These are phyloP conservation scores for Nephila pilipes DNA, from an alignment of 1,140 invertebrate genomes.

Conservation along the genomic window DNA sequence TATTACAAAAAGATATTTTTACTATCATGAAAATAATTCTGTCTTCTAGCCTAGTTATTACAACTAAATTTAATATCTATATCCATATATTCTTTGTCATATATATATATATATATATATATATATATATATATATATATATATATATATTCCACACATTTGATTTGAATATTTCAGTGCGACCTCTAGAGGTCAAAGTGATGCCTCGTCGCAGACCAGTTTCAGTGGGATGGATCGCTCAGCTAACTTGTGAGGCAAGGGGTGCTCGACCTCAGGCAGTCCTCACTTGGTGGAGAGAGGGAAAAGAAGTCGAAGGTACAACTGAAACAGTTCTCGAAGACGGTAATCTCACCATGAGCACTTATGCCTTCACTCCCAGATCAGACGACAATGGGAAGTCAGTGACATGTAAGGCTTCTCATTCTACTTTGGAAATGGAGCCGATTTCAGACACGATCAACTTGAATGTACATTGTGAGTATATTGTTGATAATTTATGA, in stretches of 20 bases:
- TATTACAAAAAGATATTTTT: too few relatives aligned
- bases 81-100: too few relatives aligned
- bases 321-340: constrained; percentile 77
- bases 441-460: constrained; percentile 90
- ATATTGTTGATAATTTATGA: neutral
- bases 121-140: too few relatives aligned
- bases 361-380: constrained; percentile 82
- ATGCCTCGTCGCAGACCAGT: constrained; percentile 74
- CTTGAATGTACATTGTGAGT: constrained; percentile 92
- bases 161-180: constrained; percentile 77
- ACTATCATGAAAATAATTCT: too few relatives aligned
- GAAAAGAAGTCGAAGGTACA: constrained; percentile 61
- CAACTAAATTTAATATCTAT: too few relatives aligned
- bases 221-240: constrained; percentile 78
- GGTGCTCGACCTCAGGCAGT: constrained; percentile 79
- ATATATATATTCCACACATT: neutral
- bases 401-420: constrained; percentile 90
- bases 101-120: too few relatives aligned
- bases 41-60: too few relatives aligned
- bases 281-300: constrained; percentile 79
- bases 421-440: constrained; percentile 84
- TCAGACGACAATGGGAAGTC: constrained; percentile 91
- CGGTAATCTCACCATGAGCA: constrained; percentile 77
- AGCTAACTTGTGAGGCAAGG: constrained; percentile 78
- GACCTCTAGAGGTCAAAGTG: constrained; percentile 90